Evolutionary conservation across 2,888 invertebrate species (phyloP).

Genomic region (Drosophila robusta): DNA sequence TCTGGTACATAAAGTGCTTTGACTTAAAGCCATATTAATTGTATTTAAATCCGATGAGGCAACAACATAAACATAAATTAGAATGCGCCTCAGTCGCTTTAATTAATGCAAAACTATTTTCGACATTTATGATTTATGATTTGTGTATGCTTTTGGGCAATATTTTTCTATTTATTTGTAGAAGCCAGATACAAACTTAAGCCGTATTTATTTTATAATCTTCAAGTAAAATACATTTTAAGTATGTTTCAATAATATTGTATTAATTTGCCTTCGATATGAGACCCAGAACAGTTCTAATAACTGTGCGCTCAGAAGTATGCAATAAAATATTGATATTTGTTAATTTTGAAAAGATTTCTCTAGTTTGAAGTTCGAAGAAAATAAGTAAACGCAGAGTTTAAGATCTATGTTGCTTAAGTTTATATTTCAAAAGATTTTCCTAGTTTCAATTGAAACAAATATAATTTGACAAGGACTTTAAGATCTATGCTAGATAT

Average conservation of each 20-base stretch:
- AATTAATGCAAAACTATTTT: conserved; percentile 56
- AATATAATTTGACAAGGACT: too few relatives aligned
- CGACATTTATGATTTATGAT: conserved; percentile 51
- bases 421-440: too few relatives aligned
- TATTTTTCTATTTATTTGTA: background rate
- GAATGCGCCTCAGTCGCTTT: conserved; percentile 51
- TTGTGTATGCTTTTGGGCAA: background rate
- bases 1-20: conserved; percentile 17
- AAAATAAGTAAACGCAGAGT: too few relatives aligned
- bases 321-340: conserved; percentile 15
- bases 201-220: background rate
- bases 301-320: conserved; percentile 23
- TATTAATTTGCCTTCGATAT: background rate
- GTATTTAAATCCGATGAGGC: conserved; percentile 53
- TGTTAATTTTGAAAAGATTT: too few relatives aligned
- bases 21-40: conserved; percentile 53
- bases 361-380: too few relatives aligned
- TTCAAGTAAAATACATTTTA: too few relatives aligned
- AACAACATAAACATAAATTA: conserved; percentile 62
- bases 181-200: background rate
- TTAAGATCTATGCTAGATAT: too few relatives aligned
- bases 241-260: background rate
- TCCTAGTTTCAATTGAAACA: too few relatives aligned
- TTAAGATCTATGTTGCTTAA: too few relatives aligned
- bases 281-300: conserved; percentile 16